These are phyloP conservation scores for Julus scanicus DNA, from an alignment of 2,888 invertebrate species.

Conservation along the genomic window DNA sequence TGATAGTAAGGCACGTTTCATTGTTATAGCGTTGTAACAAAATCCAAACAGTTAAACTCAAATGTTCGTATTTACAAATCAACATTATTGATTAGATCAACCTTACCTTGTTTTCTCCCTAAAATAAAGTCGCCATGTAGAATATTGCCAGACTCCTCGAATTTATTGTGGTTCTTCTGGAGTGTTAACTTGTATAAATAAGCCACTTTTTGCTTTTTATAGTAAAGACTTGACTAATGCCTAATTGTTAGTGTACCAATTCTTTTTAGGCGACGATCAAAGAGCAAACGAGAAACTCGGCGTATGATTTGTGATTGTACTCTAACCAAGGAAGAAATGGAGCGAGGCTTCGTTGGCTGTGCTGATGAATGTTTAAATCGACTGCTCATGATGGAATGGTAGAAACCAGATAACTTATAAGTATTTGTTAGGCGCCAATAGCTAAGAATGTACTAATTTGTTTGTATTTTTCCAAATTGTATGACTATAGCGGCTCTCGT, in stretches of 20 bases:
- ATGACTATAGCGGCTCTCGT: slow-evolving; percentile 80
- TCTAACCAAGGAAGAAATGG: slow-evolving; percentile 87
- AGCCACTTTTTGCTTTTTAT: too few species aligned
- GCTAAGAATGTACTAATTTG: neutral
- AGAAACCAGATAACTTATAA: slow-evolving; percentile 60
- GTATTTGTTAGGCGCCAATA: neutral
- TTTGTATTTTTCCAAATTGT: slow-evolving; percentile 1
- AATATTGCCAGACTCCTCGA: too few species aligned
- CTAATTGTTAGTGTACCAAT: slow-evolving; percentile 8
- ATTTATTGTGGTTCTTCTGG: too few species aligned
- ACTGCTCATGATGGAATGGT: slow-evolving; percentile 98
- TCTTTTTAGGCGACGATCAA: slow-evolving; percentile 68
- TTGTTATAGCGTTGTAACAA: too few species aligned
- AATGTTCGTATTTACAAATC: too few species aligned
- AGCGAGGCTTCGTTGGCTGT: slow-evolving; percentile 85
- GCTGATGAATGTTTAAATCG: slow-evolving; percentile 97
- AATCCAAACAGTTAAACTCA: too few species aligned
- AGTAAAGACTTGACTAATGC: too few species aligned
- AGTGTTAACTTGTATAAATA: too few species aligned
- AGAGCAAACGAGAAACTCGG: slow-evolving; percentile 86
- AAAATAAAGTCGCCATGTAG: too few species aligned
- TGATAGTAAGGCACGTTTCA: too few species aligned
- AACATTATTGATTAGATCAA: too few species aligned
- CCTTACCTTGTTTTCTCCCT: too few species aligned
- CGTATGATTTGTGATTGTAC: slow-evolving; percentile 97